Base-by-base conservation (phyloP, 2,113 vertebrate species). In the Hipposideros armiger region DNA sequence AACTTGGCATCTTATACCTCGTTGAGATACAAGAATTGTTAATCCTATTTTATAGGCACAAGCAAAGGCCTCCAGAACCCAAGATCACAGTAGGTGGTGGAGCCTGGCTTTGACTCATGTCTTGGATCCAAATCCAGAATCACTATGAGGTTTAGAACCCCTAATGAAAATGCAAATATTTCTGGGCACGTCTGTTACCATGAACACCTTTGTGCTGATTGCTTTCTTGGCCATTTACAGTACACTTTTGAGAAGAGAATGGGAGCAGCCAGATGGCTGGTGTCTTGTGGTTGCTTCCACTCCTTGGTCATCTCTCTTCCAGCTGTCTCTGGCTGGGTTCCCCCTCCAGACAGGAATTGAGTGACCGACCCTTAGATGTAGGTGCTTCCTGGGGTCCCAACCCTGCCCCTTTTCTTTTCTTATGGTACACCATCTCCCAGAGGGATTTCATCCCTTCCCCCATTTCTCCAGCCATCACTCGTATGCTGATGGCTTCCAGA, bases 131-230 rank as follows among this genome's bases (percentile, higher is more conserved):
- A 85, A 94, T n/a, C 9, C 32, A 78, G 78, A 91, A 69, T 66
- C 58, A 45, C 56, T 67, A 4, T 84, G 8, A 52, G 32, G 22
- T 95, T 87, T 58, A 10, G 66, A 64, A 64, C 10, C 28, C 6
- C 28, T 70, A 70, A 32, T 84, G 82, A 89, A 93, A 95, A 76
- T 91, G 50, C 42, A 95, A 3, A 83, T 93, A 54, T 77, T 60
- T 88, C 56, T 77, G 54, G 94, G 66, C 70, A 17, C 42, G 72
- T 67, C 81, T 95, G 10, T 69, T 72, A 74, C 67, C 47, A 40
- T 45, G 91, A 40, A 40, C 20, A 78, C 76, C n/a, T 42, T 52
- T n/a, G 36, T 47, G 66, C 40, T 78, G 40, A 76, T 67, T 81
- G 67, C 76, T 84, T 42, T 73, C 45, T 28, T 69, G 83, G 20